These are phyloP conservation scores for Lithobates pipiens DNA, from an alignment of 2,797 vertebrate genomes.

Conservation along the genomic window DNA sequence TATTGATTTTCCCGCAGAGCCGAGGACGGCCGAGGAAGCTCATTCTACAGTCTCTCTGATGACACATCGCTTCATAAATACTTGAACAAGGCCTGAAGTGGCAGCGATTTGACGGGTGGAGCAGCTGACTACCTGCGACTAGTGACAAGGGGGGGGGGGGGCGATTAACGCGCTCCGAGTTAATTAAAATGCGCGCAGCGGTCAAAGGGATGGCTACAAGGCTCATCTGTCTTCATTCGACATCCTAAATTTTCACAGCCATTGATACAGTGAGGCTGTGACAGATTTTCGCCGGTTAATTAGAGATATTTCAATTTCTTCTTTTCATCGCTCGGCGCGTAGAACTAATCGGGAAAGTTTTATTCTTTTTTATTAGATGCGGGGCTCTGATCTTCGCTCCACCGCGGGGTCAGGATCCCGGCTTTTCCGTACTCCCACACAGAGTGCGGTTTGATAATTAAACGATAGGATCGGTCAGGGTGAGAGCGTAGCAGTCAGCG, in stretches of 20 bases:
- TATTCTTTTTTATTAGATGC: no score
- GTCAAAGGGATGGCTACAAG: neutral
- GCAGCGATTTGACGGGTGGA: no score
- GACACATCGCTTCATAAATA: constrained; percentile 34
- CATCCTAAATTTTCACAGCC: neutral
- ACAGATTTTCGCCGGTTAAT: constrained; percentile 2
- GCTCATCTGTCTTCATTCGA: neutral
- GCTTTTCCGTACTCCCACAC: no score
- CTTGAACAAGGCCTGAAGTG: constrained; percentile 19
- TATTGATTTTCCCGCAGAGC: neutral
- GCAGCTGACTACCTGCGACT: neutral
- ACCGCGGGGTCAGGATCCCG: no score
- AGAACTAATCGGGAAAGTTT: no score
- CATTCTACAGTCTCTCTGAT: constrained; percentile 30
- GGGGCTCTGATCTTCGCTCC: no score
- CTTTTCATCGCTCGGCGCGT: no score
- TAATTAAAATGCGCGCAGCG: neutral
- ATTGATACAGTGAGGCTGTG: neutral
- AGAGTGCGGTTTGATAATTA: no score
- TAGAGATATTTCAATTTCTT: neutral
- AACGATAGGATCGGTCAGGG: no score
- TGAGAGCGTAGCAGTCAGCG: no score
- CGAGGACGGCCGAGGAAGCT: neutral
- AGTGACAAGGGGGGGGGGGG: neutral
- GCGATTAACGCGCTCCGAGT: neutral